Evolutionary conservation across 2,888 invertebrate genomes (phyloP).

Genomic region (Crematogaster levior): DNA sequence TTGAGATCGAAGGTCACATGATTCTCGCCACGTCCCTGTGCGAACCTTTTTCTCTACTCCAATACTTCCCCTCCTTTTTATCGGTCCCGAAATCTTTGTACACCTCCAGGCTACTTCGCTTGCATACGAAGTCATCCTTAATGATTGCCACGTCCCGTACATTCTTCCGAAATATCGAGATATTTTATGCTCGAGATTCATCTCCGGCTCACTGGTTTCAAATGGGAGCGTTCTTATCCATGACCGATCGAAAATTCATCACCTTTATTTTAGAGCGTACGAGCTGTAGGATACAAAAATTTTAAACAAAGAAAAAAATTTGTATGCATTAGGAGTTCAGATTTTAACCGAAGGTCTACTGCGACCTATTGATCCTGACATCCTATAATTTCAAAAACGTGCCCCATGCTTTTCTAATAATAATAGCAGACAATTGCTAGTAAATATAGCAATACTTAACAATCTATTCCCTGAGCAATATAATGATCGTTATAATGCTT

Average conservation of each 20-base stretch:
- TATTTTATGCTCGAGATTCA: not conserved
- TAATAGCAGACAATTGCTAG: not conserved
- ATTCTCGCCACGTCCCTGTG: conserved; percentile 46
- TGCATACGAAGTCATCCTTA: conserved; percentile 54
- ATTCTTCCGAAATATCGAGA: conserved; percentile 37
- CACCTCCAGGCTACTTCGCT: conserved; percentile 28
- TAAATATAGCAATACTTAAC: not conserved
- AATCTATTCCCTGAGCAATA: not conserved
- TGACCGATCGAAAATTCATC: not conserved
- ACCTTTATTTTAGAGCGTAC: not conserved
- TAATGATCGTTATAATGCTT: not conserved
- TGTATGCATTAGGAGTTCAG: not conserved
- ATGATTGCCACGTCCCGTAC: conserved; percentile 5
- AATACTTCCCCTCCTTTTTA: conserved; percentile 17
- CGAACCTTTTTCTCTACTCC: conserved; percentile 35
- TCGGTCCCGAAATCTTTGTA: conserved; percentile 49
- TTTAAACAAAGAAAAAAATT: not conserved
- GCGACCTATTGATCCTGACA: not conserved
- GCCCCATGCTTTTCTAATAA: not conserved
- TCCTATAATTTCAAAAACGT: not conserved
- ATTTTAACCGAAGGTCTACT: not conserved
- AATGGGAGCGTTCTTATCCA: not conserved
- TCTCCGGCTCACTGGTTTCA: not conserved
- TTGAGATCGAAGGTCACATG: conserved; percentile 74
- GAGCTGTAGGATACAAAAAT: not conserved